Conservation (phyloP, 2,888 invertebrate genomes). For the Drosophila atripex region DNA sequence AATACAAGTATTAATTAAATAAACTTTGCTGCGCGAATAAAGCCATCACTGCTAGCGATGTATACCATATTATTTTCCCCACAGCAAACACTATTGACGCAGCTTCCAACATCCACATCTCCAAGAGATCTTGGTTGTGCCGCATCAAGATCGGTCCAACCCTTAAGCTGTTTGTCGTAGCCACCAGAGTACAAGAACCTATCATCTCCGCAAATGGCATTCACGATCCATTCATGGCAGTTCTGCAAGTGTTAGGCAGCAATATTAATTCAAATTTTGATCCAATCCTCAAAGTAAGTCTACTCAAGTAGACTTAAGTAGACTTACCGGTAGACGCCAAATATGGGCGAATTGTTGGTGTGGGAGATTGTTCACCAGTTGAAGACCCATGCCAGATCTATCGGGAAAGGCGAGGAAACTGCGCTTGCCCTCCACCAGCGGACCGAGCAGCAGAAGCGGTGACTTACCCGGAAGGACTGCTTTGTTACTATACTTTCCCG, state of each 20-base stretch:
- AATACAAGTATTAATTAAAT: constrained; percentile 37
- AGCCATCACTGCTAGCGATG: constrained; percentile 81
- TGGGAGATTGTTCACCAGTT: constrained; percentile 76
- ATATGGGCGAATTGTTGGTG: constrained; percentile 72
- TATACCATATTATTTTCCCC: constrained; percentile 74
- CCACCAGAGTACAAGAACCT: constrained; percentile 81
- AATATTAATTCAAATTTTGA: no score
- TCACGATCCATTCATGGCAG: constrained; percentile 83
- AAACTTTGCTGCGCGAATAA: constrained; percentile 77
- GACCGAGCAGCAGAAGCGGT: constrained; percentile 81
- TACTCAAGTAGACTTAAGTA: no score
- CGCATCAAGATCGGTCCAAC: constrained; percentile 78
- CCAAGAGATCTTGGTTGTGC: constrained; percentile 70
- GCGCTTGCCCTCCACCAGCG: constrained; percentile 68
- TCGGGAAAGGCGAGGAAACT: constrained; percentile 82
- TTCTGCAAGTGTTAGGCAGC: constrained; percentile 59
- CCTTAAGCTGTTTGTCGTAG: constrained; percentile 83
- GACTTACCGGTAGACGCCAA: constrained; percentile 75
- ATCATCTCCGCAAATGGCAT: constrained; percentile 79
- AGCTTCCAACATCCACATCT: constrained; percentile 79
- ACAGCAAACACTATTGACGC: constrained; percentile 80
- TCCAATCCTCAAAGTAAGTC: background rate
- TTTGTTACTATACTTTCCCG: constrained; percentile 82
- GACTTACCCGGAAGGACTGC: constrained; percentile 82
- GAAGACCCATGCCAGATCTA: constrained; percentile 81